Percentiles rank a stretch among this genome's conserved stretches.
Conservation (phyloP, 92 coral and sea anemone species). For the Bergia puertoricense region DNA sequence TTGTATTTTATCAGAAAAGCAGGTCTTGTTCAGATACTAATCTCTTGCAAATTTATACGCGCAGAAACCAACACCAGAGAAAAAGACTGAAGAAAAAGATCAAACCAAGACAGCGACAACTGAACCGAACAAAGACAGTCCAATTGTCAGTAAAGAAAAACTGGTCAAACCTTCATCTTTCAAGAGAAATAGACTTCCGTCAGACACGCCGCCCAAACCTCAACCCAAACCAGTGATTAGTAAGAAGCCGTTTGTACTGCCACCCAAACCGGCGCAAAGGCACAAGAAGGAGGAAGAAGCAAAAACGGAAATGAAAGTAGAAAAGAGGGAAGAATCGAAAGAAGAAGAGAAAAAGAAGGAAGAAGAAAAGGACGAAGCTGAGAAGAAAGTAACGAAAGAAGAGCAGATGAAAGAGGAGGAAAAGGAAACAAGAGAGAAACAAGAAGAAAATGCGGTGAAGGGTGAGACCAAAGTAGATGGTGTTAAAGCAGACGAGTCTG, state of each 20-base stretch:
- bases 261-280: conserved; percentile 35
- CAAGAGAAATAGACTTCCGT: conserved; percentile 37
- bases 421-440: conserved; percentile 2
- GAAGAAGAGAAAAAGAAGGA: conserved; percentile 12
- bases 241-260: conserved; percentile 17
- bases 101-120: conserved; percentile 10
- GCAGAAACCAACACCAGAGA: conserved; percentile 34
- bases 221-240: conserved; percentile 34
- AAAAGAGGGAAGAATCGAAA: neutral
- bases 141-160: conserved; percentile 11
- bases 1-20: neutral
- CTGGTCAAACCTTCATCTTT: conserved; percentile 21
- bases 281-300: conserved; percentile 39
- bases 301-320: conserved; percentile 36
- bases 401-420: conserved; percentile 35
- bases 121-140: conserved; percentile 17
- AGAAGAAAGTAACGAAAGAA: conserved; percentile 1
- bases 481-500: neutral
- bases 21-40: neutral
- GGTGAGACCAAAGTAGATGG: conserved; percentile 1
- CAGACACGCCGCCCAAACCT: conserved; percentile 36
- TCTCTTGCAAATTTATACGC: neutral
- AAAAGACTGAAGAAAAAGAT: conserved; percentile 17
- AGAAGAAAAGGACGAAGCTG: conserved; percentile 41
- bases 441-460: conserved; percentile 11